These are phyloP conservation scores for Eumerus sabulonum DNA, from an alignment of 2,888 invertebrate genomes.

Conservation along the genomic window DNA sequence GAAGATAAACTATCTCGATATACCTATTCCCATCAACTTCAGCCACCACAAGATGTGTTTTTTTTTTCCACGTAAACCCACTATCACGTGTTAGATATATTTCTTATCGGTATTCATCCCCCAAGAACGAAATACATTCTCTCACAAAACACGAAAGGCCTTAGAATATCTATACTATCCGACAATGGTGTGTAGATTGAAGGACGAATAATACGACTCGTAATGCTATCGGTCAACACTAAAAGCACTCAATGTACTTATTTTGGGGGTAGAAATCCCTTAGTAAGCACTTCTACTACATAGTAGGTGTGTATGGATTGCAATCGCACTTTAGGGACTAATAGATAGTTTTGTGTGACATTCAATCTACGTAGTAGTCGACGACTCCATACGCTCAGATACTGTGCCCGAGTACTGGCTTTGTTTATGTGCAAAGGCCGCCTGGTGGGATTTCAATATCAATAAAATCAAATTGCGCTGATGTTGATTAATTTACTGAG, in stretches of 20 bases:
- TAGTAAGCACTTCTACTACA: conserved; percentile 8
- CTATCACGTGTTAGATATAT: conserved; percentile 22
- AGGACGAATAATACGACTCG: conserved; percentile 30
- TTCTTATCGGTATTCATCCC: background rate
- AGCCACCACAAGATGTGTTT: too few species aligned
- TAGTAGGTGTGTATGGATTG: conserved; percentile 23
- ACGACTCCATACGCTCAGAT: conserved; percentile 9
- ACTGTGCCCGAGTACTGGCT: background rate
- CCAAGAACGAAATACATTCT: background rate
- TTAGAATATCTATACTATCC: conserved; percentile 38
- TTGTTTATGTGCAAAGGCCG: background rate
- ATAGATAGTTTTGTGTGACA: conserved; percentile 39
- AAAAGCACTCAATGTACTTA: background rate
- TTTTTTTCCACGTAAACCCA: background rate
- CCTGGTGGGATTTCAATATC: background rate
- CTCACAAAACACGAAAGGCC: background rate
- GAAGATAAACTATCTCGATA: too few species aligned
- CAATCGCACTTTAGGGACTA: conserved; percentile 51
- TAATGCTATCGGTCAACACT: conserved; percentile 26
- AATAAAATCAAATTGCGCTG: conserved; percentile 1
- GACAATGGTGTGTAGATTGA: conserved; percentile 42
- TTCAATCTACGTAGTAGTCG: conserved; percentile 31
- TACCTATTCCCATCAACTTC: too few species aligned
- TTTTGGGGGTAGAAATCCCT: conserved; percentile 15
- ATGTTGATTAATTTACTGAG: background rate